Evolutionary conservation across 2,113 vertebrate genomes (phyloP), one percentile per base, ranked within the genome.

Genomic region (Rana temporaria): DNA sequence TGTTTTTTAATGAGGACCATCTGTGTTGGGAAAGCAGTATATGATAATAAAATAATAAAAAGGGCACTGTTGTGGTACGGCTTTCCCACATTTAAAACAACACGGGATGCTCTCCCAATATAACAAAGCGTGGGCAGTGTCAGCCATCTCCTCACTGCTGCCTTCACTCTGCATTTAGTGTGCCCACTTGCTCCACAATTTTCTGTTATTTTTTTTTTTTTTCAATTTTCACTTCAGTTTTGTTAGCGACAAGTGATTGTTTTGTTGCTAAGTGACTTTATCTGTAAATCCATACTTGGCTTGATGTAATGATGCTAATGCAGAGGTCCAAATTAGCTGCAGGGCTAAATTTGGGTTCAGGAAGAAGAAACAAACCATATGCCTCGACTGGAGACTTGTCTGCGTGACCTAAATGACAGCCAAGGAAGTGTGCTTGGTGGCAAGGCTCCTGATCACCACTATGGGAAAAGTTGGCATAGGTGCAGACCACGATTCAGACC

Each of bases 1-100:
- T 88, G 90, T 89, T 87, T 94, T 90, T 90, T 92, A 93, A 93
- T 92, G 90, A 91, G 87, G 84, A 83, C 86, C 85, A 72, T 65
- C 2, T 84, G 88, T 34, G 60, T 87, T 86, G 86, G 85, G 74
- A 80, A 71, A 53, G 64, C 15, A 3, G 32, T n/a, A 67, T 6
- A 71, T 38, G 19, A 71, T 79, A 70, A 67, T 68, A 55, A 78
- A 48, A 82, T 80, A 70, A 80, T 83, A 76, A 83, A 83, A 30
- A 64, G 38, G 72, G 63, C 70, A 57, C 26, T 75, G 70, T 73
- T 67, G 52, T 75, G n/a, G 57, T 57, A 20, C 4, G 17, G 42
- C 20, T 42, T 59, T 76, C 18, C 30, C 71, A 68, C 32, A 53
- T 68, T 68, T 53, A 11, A 22, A 67, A 67, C 72, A 83, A 76